Evolutionary conservation across 2,797 vertebrate species (phyloP).

Genomic region (Podarcis lilfordi): DNA sequence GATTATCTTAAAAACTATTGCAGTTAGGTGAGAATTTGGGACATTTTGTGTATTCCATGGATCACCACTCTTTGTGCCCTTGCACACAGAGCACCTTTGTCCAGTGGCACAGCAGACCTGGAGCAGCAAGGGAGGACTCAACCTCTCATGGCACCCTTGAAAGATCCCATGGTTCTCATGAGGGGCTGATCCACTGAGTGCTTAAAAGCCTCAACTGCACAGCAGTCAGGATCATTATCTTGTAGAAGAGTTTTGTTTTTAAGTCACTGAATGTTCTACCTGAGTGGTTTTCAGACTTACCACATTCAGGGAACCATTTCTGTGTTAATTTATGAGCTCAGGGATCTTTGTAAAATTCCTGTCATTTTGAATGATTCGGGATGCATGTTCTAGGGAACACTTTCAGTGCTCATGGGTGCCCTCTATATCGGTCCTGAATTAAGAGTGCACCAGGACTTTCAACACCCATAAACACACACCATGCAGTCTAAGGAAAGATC

Average conservation of each 20-base stretch:
- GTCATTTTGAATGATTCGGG: neutral
- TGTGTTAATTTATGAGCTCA: neutral
- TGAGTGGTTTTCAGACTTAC: neutral
- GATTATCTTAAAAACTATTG: neutral
- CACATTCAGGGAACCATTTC: neutral
- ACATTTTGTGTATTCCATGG: neutral
- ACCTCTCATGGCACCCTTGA: too few relatives aligned
- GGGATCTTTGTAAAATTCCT: neutral
- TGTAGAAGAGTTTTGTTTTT: neutral
- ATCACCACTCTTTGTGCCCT: neutral
- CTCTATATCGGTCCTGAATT: neutral
- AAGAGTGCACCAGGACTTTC: neutral
- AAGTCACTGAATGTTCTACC: neutral
- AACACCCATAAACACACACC: neutral
- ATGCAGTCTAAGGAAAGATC: neutral
- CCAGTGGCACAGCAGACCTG: too few relatives aligned
- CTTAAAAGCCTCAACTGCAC: too few relatives aligned
- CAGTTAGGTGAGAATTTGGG: neutral
- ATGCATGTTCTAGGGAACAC: neutral
- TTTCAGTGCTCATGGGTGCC: neutral
- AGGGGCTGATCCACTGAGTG: too few relatives aligned
- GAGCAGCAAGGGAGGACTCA: too few relatives aligned
- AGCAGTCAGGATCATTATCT: neutral
- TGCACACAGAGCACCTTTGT: too few relatives aligned
- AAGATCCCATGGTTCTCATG: too few relatives aligned